Evolutionary conservation across 2,797 vertebrate species (phyloP).

Genomic region (Notolabrus celidotus): DNA sequence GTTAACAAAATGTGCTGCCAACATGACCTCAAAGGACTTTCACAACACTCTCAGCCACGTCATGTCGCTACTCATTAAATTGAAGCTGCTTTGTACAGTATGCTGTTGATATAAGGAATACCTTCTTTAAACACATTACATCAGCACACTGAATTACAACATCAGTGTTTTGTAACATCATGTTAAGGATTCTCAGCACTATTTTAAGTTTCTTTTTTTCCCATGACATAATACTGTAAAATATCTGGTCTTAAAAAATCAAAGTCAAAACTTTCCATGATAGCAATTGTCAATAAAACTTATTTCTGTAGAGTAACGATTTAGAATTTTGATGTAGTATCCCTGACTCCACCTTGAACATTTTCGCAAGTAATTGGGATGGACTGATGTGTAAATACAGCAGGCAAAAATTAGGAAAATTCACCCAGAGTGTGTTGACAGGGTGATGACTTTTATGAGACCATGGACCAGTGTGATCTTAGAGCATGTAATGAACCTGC

Average conservation of each 20-base stretch:
- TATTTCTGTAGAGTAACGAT: too few species aligned
- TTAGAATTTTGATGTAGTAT: too few species aligned
- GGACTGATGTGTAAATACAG: too few species aligned
- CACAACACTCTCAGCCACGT: background rate
- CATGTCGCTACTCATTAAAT: background rate
- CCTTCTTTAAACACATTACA: background rate
- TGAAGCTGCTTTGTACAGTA: slow-evolving; percentile 3
- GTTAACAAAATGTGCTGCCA: slow-evolving; percentile 53
- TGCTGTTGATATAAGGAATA: background rate
- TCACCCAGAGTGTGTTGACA: too few species aligned
- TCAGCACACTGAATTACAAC: background rate
- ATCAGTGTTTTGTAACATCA: background rate
- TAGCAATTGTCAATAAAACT: too few species aligned
- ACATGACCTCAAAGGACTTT: slow-evolving; percentile 20
- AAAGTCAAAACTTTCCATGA: too few species aligned
- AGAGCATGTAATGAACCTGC: too few species aligned
- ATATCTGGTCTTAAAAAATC: background rate
- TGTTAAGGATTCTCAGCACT: background rate
- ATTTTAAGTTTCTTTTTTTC: background rate
- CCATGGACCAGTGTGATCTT: too few species aligned
- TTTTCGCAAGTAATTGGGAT: too few species aligned
- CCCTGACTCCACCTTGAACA: too few species aligned
- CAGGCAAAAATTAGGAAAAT: too few species aligned
- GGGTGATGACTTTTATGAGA: too few species aligned
- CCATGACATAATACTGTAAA: background rate